phyloP scores from a whole-genome alignment of 1,140 invertebrate genomes.

The Babylonia areolata region DNA sequence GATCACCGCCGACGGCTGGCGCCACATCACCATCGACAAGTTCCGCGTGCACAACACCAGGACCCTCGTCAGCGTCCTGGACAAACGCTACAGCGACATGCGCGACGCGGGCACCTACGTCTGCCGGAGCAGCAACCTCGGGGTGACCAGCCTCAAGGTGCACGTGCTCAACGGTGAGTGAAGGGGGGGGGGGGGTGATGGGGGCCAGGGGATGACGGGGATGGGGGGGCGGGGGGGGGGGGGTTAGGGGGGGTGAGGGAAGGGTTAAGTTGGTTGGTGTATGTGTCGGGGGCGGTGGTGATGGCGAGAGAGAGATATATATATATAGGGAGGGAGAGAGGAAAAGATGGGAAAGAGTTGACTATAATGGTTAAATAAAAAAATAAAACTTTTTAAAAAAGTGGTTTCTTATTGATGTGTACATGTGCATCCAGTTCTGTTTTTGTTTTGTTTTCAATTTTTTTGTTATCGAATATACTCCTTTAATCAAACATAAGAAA shows the following conservation, averaged over 20 bases:
- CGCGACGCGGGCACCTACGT: conserved; percentile 46
- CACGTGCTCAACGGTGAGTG: conserved; percentile 48
- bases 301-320: not conserved
- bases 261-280: not conserved
- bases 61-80: conserved; percentile 52
- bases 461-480: too few species aligned
- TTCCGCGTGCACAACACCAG: conserved; percentile 41
- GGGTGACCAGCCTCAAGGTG: conserved; percentile 49
- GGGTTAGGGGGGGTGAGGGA: not conserved
- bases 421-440: too few species aligned
- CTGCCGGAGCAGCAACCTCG: conserved; percentile 43
- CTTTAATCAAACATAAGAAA: too few species aligned
- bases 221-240: not conserved
- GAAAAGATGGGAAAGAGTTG: too few species aligned
- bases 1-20: conserved; percentile 46
- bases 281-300: not conserved
- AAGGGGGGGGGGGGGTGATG: not conserved
- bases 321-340: too few species aligned
- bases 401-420: too few species aligned
- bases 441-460: too few species aligned
- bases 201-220: not conserved
- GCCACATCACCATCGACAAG: conserved; percentile 52
- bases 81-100: conserved; percentile 52
- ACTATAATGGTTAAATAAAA: too few species aligned
- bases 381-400: too few species aligned